Percentiles rank a stretch among this genome's conserved stretches.
phyloP scores from a whole-genome alignment of 2,113 vertebrate species.

The Chrysochloris asiatica region DNA sequence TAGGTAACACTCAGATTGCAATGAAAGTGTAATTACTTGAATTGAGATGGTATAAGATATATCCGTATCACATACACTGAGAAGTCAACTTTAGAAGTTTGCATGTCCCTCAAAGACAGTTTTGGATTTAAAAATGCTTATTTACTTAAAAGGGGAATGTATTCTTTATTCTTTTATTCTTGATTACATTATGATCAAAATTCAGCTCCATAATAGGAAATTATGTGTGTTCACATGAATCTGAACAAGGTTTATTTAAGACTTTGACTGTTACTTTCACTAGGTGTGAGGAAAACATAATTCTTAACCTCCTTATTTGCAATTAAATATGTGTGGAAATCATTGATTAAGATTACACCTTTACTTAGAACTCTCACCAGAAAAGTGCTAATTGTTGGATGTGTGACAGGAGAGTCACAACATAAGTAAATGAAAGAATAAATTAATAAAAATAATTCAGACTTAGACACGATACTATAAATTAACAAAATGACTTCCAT shows the following conservation, averaged over 20 bases:
- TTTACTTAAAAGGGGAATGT: not conserved
- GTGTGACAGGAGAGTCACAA: not conserved
- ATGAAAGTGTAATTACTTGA: not conserved
- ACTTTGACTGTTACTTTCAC: conserved; percentile 31
- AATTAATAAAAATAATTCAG: conserved; percentile 1
- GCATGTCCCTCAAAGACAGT: not conserved
- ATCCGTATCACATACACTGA: not conserved
- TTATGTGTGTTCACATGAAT: conserved; percentile 4
- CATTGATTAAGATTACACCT: conserved; percentile 56
- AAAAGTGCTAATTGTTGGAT: conserved; percentile 24
- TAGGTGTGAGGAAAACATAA: conserved; percentile 55
- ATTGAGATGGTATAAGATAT: no score
- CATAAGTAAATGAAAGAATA: not conserved
- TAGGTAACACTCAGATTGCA: not conserved
- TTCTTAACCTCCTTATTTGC: conserved; percentile 54
- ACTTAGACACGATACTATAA: not conserved
- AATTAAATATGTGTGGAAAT: conserved; percentile 39
- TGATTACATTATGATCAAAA: not conserved
- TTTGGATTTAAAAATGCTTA: conserved; percentile 21
- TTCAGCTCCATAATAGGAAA: not conserved
- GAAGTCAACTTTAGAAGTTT: not conserved
- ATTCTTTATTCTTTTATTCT: not conserved
- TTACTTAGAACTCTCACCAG: not conserved
- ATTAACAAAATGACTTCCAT: not conserved
- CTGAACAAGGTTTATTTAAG: conserved; percentile 51